A percentile compares a stretch with the other conserved stretches of the same genome.
These are phyloP conservation scores for Orestias chungarensis DNA, from an alignment of 2,797 vertebrate species.

Conservation along the genomic window DNA sequence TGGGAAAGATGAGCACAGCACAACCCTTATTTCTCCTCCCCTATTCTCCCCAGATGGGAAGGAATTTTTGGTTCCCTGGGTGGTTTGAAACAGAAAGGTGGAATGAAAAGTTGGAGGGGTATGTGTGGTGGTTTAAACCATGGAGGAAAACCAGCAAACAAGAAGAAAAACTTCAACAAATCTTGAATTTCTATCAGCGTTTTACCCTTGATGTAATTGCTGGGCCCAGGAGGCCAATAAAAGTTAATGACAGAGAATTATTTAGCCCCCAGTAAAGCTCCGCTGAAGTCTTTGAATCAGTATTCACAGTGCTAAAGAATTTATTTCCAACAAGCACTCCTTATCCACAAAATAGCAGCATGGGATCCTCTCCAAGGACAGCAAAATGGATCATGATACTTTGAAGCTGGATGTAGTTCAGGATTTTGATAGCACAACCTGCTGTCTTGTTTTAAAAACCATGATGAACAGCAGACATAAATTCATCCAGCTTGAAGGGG, in stretches of 20 bases:
- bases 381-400: slow-evolving; percentile 23
- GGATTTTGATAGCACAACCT: slow-evolving; percentile 40
- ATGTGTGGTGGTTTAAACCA: slow-evolving; percentile 59
- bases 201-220: slow-evolving; percentile 62
- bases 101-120: slow-evolving; percentile 57
- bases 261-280: slow-evolving; percentile 54
- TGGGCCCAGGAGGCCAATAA: slow-evolving; percentile 56
- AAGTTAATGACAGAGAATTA: slow-evolving; percentile 66
- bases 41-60: slow-evolving; percentile 62
- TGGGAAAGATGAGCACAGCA: slow-evolving; percentile 75
- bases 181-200: slow-evolving; percentile 52
- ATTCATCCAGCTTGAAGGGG: slow-evolving; percentile 29
- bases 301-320: slow-evolving; percentile 49
- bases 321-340: slow-evolving; percentile 38
- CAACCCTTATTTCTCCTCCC: slow-evolving; percentile 61
- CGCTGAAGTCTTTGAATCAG: slow-evolving; percentile 42
- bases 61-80: slow-evolving; percentile 72
- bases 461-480: slow-evolving; percentile 23
- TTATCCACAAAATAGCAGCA: slow-evolving; percentile 50
- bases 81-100: slow-evolving; percentile 67
- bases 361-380: slow-evolving; percentile 31
- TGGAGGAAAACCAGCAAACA: slow-evolving; percentile 64
- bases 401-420: slow-evolving; percentile 34
- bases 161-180: slow-evolving; percentile 63
- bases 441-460: slow-evolving; percentile 28